Conservation (phyloP, 2,113 vertebrate genomes). For the Fregetta grallaria region DNA sequence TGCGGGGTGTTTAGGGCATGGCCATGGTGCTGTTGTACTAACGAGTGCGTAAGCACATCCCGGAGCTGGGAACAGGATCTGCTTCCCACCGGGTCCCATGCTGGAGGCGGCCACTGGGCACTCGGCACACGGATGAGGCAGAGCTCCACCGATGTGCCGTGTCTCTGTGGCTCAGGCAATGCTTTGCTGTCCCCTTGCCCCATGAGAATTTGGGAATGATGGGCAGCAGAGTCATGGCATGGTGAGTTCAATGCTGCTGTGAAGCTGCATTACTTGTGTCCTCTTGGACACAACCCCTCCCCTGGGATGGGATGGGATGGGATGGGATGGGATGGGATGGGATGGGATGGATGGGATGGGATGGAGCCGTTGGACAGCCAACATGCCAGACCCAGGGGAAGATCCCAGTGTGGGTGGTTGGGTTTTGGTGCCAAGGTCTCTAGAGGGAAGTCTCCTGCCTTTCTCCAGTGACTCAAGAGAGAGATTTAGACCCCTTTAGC, state of each 20-base stretch:
- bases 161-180: not conserved
- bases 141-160: not conserved
- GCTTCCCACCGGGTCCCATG: not conserved
- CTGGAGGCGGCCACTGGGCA: not conserved
- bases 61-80: not conserved
- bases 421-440: not conserved
- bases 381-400: not conserved
- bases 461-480: not conserved
- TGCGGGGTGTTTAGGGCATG: not conserved
- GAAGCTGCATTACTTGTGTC: not conserved
- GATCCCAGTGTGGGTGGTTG: fast-evolving
- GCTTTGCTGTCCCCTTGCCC: not conserved
- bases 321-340: no score
- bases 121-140: not conserved
- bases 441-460: not conserved
- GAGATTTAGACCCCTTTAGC: not conserved
- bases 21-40: not conserved
- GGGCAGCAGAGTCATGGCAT: not conserved
- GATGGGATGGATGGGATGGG: no score
- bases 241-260: not conserved
- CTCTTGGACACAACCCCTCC: not conserved
- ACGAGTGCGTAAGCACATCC: no score
- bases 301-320: not conserved
- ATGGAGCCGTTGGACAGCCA: not conserved
- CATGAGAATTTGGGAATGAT: not conserved